A percentile compares a stretch with the other conserved stretches of the same genome.
Evolutionary conservation across 2,797 vertebrate species (phyloP).

Genomic region (Molossus alvarezi): DNA sequence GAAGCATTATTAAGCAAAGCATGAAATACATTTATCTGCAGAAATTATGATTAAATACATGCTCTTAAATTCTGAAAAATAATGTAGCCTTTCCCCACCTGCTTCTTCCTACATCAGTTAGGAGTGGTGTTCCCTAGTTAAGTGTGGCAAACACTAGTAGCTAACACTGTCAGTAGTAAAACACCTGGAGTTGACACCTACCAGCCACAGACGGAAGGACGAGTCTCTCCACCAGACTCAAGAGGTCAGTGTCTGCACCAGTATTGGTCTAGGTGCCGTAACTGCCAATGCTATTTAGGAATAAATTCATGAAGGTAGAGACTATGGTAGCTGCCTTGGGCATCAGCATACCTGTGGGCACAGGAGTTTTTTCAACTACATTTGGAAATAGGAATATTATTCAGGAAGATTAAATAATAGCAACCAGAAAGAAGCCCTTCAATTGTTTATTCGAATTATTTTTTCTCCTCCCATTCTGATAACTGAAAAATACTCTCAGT

Average conservation of each 20-base stretch:
- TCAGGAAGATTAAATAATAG: slow-evolving; percentile 9
- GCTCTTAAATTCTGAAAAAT: neutral
- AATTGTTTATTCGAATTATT: neutral
- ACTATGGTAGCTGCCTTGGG: neutral
- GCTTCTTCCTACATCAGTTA: neutral
- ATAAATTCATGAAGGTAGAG: neutral
- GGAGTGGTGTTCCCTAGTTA: neutral
- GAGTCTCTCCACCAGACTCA: neutral
- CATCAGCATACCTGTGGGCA: neutral
- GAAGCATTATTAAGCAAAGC: neutral
- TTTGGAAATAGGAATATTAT: neutral
- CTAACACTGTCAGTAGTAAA: neutral
- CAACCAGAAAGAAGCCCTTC: neutral
- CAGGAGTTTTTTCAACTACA: neutral
- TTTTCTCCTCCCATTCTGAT: neutral
- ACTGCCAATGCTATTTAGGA: fast-evolving
- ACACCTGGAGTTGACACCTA: neutral
- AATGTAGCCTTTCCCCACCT: neutral
- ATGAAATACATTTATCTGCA: neutral
- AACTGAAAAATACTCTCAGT: neutral
- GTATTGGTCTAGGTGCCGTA: fast-evolving
- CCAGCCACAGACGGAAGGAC: neutral
- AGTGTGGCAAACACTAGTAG: neutral
- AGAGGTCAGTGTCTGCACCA: too few relatives aligned
- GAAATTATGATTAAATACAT: neutral